A percentile compares a stretch with the other conserved stretches of the same genome.
Conservation (phyloP, 2,113 vertebrate species). For the Tupaia chinensis region DNA sequence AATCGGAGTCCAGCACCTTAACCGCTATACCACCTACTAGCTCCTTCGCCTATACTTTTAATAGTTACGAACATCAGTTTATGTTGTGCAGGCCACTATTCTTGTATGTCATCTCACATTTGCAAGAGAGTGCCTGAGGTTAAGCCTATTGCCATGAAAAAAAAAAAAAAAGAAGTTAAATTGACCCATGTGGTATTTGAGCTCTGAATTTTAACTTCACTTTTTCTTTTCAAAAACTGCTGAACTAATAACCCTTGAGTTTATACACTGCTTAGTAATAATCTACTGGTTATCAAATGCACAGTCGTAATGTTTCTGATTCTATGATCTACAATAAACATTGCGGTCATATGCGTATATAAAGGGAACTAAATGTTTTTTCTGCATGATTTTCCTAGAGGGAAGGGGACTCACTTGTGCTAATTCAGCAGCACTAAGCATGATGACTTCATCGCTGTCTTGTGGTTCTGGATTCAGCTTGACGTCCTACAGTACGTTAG, state of each 20-base stretch:
- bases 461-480: not conserved
- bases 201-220: not conserved
- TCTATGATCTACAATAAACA: not conserved
- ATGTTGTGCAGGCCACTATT: not conserved
- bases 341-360: not conserved
- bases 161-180: not conserved
- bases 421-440: not conserved
- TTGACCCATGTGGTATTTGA: not conserved
- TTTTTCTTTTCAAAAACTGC: not conserved
- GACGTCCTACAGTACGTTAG: not conserved
- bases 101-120: not conserved
- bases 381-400: not conserved
- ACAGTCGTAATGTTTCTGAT: not conserved
- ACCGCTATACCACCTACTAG: too few relatives aligned
- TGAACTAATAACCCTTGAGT: not conserved
- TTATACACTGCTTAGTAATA: not conserved
- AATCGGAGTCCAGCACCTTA: too few relatives aligned
- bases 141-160: not conserved
- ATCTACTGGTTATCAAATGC: not conserved
- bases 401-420: not conserved
- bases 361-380: too few relatives aligned
- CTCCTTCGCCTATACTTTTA: not conserved
- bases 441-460: not conserved
- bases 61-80: not conserved
- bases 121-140: not conserved